These are phyloP conservation scores for Tetraneura akinire DNA, from an alignment of 1,140 invertebrate species.

Conservation along the genomic window DNA sequence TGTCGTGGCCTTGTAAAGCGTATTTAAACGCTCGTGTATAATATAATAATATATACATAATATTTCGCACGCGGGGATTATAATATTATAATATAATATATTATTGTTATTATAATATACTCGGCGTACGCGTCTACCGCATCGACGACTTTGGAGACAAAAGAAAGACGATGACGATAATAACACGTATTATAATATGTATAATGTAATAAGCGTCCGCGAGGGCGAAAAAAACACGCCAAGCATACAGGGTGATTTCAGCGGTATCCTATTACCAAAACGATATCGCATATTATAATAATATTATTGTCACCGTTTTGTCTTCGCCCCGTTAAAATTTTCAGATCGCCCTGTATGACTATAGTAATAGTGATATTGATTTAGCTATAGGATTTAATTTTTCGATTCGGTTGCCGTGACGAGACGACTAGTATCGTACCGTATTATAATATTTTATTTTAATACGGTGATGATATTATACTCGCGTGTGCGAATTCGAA, in stretches of 20 bases:
- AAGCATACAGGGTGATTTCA: not conserved
- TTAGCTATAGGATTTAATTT: slow-evolving; percentile 44
- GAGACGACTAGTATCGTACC: not conserved
- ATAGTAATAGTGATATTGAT: not conserved
- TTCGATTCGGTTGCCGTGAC: slow-evolving; percentile 49
- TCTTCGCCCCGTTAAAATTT: not conserved
- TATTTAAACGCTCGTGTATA: too few species aligned
- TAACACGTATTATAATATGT: too few species aligned
- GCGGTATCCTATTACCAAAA: too few species aligned
- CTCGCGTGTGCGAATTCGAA: not conserved
- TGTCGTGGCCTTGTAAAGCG: too few species aligned
- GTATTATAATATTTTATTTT: not conserved
- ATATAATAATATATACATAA: too few species aligned
- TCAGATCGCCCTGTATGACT: not conserved
- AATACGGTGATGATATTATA: not conserved
- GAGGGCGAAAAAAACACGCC: not conserved
- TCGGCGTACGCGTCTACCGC: too few species aligned
- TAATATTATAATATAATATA: too few species aligned
- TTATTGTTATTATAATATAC: too few species aligned
- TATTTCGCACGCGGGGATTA: too few species aligned
- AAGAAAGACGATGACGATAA: too few species aligned
- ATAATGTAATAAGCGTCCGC: too few species aligned
- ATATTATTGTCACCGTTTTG: not conserved
- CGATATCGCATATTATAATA: not conserved
- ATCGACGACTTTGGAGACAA: too few species aligned